Evolutionary conservation across 1,140 invertebrate genomes (phyloP), one percentile per base, ranked within the genome.

Genomic region (Nasonia vitripennis): DNA sequence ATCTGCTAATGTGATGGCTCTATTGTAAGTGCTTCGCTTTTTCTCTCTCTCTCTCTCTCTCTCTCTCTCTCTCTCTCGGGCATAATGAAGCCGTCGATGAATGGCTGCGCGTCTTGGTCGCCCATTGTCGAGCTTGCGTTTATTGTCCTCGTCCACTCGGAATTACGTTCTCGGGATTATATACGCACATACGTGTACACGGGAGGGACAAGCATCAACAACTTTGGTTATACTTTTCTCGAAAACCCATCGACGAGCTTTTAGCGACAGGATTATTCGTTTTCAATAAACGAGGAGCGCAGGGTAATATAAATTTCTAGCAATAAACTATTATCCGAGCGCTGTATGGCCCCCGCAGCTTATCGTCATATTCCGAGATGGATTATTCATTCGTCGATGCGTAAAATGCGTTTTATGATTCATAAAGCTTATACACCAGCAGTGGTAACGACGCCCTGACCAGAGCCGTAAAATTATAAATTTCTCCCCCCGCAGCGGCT

Each of bases 51-150:
- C 17, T 62, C 17, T 62, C 20, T n/a, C 17, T 27, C 27, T 27
- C 27, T 27, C 1, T 74, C 62, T 67, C 27, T 77, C 55, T 70
- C 11, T 62, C 17, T 62, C 20, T 7, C 5, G 6, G 34, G 23
- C 27, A 84, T 71, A 84, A 84, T 78, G 27, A 84, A 78, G 37
- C 7, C 12, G 20, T 17, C 5, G 55, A 62, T 20, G 55, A 62
- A 62, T 62, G 20, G 1, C 6, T 20, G 14, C 3, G 14, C 20
- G 1, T 4, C 48, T 51, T 51, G 48, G 17, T 17, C 27, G 1
- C 27, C 4, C 55, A n/a, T n/a, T 62, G 55, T 62, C 34, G 34
- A 37, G 34, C 34, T 37, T 37, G 5, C 34, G 34, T 37, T 37
- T 37, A 37, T 37, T 37, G 34, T 37, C 4, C 4, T 37, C 34